Conservation (phyloP, 2,888 invertebrate species). For the Drosophila parthenogenetica region DNA sequence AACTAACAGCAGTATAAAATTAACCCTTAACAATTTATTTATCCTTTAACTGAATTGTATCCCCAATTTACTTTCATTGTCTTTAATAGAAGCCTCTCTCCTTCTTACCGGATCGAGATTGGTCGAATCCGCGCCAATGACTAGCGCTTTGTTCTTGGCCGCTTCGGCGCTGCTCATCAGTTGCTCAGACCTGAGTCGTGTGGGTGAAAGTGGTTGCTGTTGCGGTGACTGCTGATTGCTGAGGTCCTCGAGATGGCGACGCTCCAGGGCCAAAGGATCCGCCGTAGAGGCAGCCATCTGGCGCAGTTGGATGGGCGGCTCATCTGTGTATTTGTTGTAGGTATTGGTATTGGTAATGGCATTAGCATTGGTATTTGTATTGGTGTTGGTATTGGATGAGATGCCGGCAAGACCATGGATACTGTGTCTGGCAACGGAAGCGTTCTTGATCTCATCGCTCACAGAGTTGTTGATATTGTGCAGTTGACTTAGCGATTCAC, state of each 20-base stretch:
- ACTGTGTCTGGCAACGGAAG: conserved; percentile 78
- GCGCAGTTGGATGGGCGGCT: conserved; percentile 82
- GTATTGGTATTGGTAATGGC: conserved; percentile 74
- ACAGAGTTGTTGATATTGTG: conserved; percentile 85
- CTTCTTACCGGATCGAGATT: conserved; percentile 89
- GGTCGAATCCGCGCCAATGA: conserved; percentile 89
- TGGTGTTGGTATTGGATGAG: conserved; percentile 50
- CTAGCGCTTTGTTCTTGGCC: conserved; percentile 86
- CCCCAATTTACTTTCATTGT: too few species aligned
- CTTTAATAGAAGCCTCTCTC: too few species aligned
- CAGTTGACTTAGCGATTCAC: conserved; percentile 84
- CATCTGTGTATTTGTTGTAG: conserved; percentile 84
- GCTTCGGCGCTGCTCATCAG: conserved; percentile 83
- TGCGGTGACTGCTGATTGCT: conserved; percentile 68
- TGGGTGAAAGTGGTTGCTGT: conserved; percentile 72
- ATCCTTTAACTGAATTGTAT: too few species aligned
- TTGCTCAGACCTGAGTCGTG: conserved; percentile 64
- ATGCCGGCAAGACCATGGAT: conserved; percentile 70
- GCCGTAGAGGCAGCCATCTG: conserved; percentile 67
- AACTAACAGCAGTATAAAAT: too few species aligned
- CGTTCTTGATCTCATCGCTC: conserved; percentile 82
- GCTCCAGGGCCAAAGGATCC: conserved; percentile 58
- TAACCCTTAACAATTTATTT: too few species aligned
- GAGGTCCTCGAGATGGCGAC: conserved; percentile 81
- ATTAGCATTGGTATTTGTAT: conserved; percentile 56